Base-by-base conservation (phyloP, 2,113 vertebrate genomes). In the Lanius collurio region DNA sequence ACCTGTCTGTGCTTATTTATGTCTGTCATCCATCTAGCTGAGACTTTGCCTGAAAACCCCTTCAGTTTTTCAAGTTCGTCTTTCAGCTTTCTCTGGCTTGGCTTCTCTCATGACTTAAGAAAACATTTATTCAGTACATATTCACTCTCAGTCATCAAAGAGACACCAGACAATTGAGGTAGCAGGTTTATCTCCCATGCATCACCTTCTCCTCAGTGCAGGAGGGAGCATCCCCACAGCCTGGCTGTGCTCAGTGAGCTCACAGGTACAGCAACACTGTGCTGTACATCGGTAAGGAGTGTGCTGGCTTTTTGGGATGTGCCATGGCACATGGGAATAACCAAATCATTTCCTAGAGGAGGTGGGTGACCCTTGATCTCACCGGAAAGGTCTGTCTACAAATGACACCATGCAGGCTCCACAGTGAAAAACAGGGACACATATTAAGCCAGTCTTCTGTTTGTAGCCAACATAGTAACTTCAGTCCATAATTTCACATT, bases 211-310 rank as follows among this genome's bases (percentile, higher is more conserved):
- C 21, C 70, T 67, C 2, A 2, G 24, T 21, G 3, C 42, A 30
- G 37, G 37, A 68, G 35, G 26, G 46, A 83, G 11, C 0, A 0
- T 73, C 16, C 49, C 57, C 67, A 13, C 31, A n/a, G 44, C 37
- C 49, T 2, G 8, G 31, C 67, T 0, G 0, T 37, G 27, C 70
- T 65, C 1, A 0, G 5, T 3, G 24, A 57, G 69, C 2, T 3
- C 39, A 24, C 10, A 15, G 1, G 2, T 35, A 37, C 5, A 23
- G 47, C 68, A 82, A 0, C 17, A 5, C 30, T 3, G 13, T 13
- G 44, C 42, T 1, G 0, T 47, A 20, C 31, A 13, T 57, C 74
- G 57, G 50, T 89, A 35, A 30, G 46, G n/a, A 52, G 11, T 1
- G 2, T 3, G 6, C 18, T 0, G 9, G 23, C 56, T 77, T 47